A percentile compares a stretch with the other conserved stretches of the same genome.
These are phyloP conservation scores for Strix uralensis DNA, from an alignment of 2,113 vertebrate genomes.

Conservation along the genomic window DNA sequence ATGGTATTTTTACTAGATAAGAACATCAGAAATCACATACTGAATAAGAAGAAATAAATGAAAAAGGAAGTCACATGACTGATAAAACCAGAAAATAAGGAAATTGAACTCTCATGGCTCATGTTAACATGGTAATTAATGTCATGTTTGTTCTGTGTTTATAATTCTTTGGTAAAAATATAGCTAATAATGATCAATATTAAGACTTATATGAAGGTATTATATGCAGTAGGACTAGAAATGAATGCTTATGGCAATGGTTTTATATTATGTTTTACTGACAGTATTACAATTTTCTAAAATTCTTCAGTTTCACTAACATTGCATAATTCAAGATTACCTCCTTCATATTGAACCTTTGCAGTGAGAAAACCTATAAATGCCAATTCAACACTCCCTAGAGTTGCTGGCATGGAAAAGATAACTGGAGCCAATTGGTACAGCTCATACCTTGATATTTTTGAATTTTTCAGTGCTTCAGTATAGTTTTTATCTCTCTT, in stretches of 20 bases:
- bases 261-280: background rate
- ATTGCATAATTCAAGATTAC: background rate
- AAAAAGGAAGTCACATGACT: background rate
- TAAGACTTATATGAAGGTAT: background rate
- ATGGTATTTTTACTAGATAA: background rate
- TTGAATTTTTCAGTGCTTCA: background rate
- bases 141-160: background rate
- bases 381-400: background rate
- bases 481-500: slow-evolving; percentile 13
- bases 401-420: background rate
- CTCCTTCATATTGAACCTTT: background rate
- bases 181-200: background rate
- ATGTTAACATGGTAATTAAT: background rate
- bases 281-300: background rate
- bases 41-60: background rate
- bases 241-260: background rate
- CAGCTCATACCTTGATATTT: slow-evolving; percentile 5
- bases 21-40: background rate
- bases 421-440: background rate
- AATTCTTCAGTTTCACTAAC: background rate
- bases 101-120: background rate
- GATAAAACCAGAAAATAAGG: background rate
- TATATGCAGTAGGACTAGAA: background rate
- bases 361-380: background rate
- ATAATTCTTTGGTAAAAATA: background rate